Evolutionary conservation across 2,797 vertebrate genomes (phyloP).

Genomic region (Pachyuromys duprasi): DNA sequence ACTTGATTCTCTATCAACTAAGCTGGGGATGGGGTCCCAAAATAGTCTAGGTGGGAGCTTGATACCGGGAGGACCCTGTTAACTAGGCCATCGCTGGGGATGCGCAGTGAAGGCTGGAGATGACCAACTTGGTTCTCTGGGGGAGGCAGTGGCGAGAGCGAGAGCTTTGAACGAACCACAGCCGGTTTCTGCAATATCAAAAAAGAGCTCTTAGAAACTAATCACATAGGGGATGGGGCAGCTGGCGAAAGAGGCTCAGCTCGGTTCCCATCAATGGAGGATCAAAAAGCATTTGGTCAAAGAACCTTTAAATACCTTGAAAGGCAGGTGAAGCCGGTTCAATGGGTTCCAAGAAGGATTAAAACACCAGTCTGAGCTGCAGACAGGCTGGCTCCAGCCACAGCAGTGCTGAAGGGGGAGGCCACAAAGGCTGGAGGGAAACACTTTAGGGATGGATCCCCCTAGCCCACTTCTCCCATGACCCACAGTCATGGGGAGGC

Average conservation of each 20-base stretch:
- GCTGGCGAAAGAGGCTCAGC: conserved; percentile 49
- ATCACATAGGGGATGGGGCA: background rate
- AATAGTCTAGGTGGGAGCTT: background rate
- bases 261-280: conserved; percentile 64
- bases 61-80: background rate
- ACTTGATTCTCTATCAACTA: background rate
- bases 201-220: conserved; percentile 69
- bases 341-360: conserved; percentile 55
- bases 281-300: conserved; percentile 82
- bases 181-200: conserved; percentile 73
- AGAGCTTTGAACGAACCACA: conserved; percentile 77
- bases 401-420: background rate
- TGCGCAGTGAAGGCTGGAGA: background rate
- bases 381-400: background rate
- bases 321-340: conserved; percentile 77
- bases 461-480: background rate
- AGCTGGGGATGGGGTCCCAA: background rate
- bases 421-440: background rate
- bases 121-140: conserved; percentile 25
- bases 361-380: conserved; percentile 41
- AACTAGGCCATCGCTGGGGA: conserved; percentile 73
- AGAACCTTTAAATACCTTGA: conserved; percentile 85
- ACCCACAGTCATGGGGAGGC: background rate
- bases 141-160: conserved; percentile 56
- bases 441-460: background rate